Percentiles rank a stretch among this genome's conserved stretches.
Conservation (phyloP, 2,888 invertebrate species). For the Sarcophaga variegata region DNA sequence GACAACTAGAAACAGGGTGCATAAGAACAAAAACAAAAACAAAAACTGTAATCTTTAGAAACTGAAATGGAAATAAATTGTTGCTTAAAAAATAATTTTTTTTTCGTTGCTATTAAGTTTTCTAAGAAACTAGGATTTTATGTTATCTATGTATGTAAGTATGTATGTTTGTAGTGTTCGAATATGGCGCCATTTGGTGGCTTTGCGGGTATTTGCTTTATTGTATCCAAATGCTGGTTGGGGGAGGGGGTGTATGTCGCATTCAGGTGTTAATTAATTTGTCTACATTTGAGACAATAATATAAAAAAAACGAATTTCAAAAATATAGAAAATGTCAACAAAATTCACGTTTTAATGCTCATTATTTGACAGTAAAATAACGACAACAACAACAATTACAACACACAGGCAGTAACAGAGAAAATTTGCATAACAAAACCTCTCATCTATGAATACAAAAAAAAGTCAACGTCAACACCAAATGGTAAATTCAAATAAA, state of each 20-base stretch:
- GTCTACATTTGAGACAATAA: constrained; percentile 39
- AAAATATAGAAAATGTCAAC: constrained; percentile 60
- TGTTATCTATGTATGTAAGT: not conserved
- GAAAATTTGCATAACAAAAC: constrained; percentile 68
- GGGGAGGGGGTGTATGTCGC: constrained; percentile 11
- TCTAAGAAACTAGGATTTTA: not conserved
- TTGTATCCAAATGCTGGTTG: not conserved
- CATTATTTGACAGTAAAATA: constrained; percentile 34
- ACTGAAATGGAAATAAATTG: too few species aligned
- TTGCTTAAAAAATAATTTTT: too few species aligned
- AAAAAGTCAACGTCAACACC: constrained; percentile 37
- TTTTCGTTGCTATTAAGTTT: not conserved
- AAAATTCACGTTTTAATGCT: constrained; percentile 65
- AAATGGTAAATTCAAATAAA: not conserved
- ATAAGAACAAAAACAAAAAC: too few species aligned
- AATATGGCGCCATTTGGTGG: not conserved
- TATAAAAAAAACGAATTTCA: not conserved
- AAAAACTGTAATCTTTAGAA: too few species aligned
- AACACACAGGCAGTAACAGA: not conserved
- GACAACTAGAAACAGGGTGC: too few species aligned
- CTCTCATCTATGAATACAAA: constrained; percentile 41
- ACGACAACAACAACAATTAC: constrained; percentile 2
- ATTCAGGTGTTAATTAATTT: constrained; percentile 63
- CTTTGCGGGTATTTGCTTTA: not conserved
- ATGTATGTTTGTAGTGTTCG: not conserved